Evolutionary conservation across 2,797 vertebrate genomes (phyloP), one percentile per base, ranked within the genome.

Genomic region (Alfaro cultratus): DNA sequence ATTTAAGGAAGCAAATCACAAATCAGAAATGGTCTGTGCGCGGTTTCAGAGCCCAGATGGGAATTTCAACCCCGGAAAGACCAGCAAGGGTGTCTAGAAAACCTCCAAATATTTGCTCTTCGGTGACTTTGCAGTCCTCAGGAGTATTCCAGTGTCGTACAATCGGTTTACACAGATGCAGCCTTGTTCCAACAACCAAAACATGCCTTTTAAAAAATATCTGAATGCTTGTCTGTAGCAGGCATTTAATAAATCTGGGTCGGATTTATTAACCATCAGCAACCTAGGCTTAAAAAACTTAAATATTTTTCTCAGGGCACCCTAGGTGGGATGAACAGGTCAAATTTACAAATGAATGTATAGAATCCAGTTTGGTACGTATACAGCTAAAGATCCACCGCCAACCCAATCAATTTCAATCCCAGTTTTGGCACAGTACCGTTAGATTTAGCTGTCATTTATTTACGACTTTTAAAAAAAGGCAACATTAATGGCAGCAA

Each of bases 1-100:
- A 85, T 88, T 80, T 77, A 71, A 82, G 85, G 76, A 83, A 81
- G 80, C 82, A 88, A 91, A 93, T 92, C 86, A 84, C 87, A 84
- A 62, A 45, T 71, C 68, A 45, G 13, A 46, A 53, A 85, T 85
- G 83, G 87, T 85, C 84, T 78, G 7, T 75, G 34, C 80, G 26
- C 12, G 43, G 43, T n/a, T 85, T 64, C 79, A 23, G 64, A 85
- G 84, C 77, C 79, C 41, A 80, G 75, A 76, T 10, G 41, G 73
- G 76, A 57, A 75, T 74, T 15, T 77, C 34, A 57, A 73, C 79
- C 80, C 80, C 68, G 70, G 80, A 70, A 83, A 26, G 36, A 68
- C 36, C 64, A 68, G 64, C 64, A 26, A 41, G 21, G 64, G 36
- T 41, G 64, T 41, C 64, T 41, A 11, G 41, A 41, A 39, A 67